Evolutionary conservation across 2,888 invertebrate genomes (phyloP).

Genomic region (Ferdinandea cuprea): DNA sequence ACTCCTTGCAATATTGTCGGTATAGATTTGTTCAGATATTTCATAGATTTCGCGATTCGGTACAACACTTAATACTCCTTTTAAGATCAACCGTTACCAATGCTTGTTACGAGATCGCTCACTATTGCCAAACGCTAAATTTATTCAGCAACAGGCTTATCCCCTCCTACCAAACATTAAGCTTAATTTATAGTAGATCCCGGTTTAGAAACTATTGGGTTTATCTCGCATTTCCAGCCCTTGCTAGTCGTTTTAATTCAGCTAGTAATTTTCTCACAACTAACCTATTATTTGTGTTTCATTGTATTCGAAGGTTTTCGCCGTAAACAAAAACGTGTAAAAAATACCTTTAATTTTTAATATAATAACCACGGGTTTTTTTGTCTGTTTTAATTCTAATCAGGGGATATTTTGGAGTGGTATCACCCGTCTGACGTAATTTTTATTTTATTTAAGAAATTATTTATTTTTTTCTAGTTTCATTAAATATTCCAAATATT

Average conservation of each 20-base stretch:
- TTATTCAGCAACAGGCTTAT: not conserved
- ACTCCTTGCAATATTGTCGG: conserved; percentile 9
- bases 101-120: not conserved
- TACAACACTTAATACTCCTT: not conserved
- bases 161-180: not conserved
- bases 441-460: no score
- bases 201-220: conserved; percentile 10
- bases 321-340: conserved; percentile 4
- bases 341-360: not conserved
- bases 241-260: conserved; percentile 3
- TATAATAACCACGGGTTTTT: no score
- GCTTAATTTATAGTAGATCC: not conserved
- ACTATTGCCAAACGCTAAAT: not conserved
- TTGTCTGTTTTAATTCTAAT: no score
- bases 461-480: not conserved
- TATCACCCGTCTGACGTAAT: no score
- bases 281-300: conserved; percentile 44
- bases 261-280: not conserved
- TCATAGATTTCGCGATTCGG: not conserved
- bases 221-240: conserved; percentile 2
- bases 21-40: conserved; percentile 5
- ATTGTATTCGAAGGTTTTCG: conserved; percentile 45
- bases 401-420: no score
- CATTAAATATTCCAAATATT: not conserved
- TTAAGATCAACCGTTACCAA: not conserved